Conservation (phyloP, 1,140 invertebrate species). For the Zaprionus vittiger region DNA sequence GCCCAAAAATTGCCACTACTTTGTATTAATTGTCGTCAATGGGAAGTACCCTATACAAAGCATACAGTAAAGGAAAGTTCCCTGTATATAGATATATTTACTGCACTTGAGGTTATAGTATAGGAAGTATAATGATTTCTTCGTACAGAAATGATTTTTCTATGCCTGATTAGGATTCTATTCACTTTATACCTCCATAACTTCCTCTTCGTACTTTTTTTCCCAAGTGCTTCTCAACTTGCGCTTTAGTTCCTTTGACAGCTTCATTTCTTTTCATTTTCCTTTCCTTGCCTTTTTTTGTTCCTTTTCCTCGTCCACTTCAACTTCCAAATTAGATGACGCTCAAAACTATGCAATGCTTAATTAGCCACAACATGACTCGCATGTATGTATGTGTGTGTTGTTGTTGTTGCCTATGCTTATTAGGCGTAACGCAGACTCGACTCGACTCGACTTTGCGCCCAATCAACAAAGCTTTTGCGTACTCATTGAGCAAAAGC, state of each 20-base stretch:
- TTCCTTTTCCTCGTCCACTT: background rate
- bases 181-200: too few relatives aligned
- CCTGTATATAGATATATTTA: background rate
- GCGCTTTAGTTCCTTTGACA: too few relatives aligned
- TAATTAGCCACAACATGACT: conserved; percentile 42
- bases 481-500: conserved; percentile 6
- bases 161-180: too few relatives aligned
- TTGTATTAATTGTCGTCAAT: conserved; percentile 5
- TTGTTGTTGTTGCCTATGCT: conserved; percentile 11
- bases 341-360: conserved; percentile 66
- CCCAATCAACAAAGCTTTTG: conserved; percentile 19
- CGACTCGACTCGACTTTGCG: conserved; percentile 17
- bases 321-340: conserved; percentile 10
- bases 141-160: too few relatives aligned
- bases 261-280: too few relatives aligned
- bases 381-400: background rate
- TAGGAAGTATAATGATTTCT: too few relatives aligned
- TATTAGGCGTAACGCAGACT: conserved; percentile 44
- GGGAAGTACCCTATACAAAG: background rate
- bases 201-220: too few relatives aligned
- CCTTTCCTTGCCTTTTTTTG: background rate
- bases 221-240: too few relatives aligned
- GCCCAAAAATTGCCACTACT: conserved; percentile 16
- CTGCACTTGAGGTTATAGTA: background rate
- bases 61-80: background rate